Percentiles rank a stretch among this genome's conserved stretches.
These are phyloP conservation scores for Hemichromis elongatus DNA, from an alignment of 2,113 vertebrate genomes.

Conservation along the genomic window DNA sequence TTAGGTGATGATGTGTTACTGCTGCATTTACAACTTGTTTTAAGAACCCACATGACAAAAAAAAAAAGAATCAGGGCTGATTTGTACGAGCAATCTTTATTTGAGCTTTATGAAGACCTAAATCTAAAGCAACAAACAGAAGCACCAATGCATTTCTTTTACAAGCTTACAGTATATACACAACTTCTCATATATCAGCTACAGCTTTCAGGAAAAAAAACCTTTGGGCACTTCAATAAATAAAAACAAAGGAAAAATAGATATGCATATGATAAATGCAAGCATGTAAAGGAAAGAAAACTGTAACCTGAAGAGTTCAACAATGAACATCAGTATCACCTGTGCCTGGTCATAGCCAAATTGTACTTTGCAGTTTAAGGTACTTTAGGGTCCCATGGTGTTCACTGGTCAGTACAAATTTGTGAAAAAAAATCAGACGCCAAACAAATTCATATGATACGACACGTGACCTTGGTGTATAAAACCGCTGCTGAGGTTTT, in stretches of 20 bases:
- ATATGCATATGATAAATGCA: not conserved
- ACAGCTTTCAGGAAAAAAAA: not conserved
- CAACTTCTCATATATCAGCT: not conserved
- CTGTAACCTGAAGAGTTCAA: not conserved
- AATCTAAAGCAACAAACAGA: constrained; percentile 3
- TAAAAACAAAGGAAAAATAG: constrained; percentile 12
- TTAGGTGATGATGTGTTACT: not conserved
- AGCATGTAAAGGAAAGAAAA: not conserved
- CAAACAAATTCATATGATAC: not conserved
- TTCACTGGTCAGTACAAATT: not conserved
- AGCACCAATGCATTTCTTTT: constrained; percentile 17
- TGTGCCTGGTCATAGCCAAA: not conserved
- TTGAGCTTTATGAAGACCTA: constrained; percentile 23
- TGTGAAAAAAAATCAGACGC: not conserved
- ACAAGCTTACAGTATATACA: constrained; percentile 25
- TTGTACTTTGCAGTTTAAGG: constrained; percentile 17
- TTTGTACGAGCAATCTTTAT: constrained; percentile 52
- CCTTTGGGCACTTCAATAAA: constrained; percentile 64
- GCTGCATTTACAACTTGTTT: not conserved
- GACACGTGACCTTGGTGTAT: not conserved
- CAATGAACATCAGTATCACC: not conserved
- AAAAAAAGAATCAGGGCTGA: not conserved
- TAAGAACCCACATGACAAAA: not conserved
- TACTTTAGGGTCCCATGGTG: constrained; percentile 32
- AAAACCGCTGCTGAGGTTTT: not conserved